These are phyloP conservation scores for Caenorhabditis sp. DNA, from an alignment of 2,888 invertebrate genomes.

Conservation along the genomic window DNA sequence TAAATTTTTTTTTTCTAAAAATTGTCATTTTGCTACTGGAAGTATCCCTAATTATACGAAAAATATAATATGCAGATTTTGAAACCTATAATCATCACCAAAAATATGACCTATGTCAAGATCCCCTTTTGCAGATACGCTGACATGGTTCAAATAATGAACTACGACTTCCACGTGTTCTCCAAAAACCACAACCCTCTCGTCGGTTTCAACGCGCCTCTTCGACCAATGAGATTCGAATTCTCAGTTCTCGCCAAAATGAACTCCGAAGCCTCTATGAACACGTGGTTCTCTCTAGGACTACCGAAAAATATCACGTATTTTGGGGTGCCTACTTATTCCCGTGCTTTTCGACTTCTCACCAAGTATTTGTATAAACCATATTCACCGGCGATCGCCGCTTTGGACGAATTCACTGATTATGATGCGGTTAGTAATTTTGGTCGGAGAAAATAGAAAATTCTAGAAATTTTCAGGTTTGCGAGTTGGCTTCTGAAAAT, in stretches of 20 bases:
- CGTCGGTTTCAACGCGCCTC: conserved; percentile 85
- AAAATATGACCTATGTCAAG: no score
- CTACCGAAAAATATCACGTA: conserved; percentile 82
- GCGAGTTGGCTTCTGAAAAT: neutral
- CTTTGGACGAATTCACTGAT: conserved; percentile 2
- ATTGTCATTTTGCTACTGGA: no score
- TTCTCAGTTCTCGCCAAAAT: conserved; percentile 51
- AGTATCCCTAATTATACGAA: no score
- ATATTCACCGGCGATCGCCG: conserved; percentile 42
- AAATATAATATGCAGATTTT: no score
- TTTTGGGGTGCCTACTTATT: conserved; percentile 87
- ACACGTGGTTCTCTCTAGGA: conserved; percentile 82
- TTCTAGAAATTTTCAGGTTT: conserved; percentile 7
- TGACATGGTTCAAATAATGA: conserved; percentile 89
- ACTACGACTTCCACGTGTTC: conserved; percentile 87
- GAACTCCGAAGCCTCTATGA: conserved; percentile 78
- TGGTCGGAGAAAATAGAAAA: no score
- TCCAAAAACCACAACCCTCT: conserved; percentile 78
- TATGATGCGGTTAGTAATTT: neutral
- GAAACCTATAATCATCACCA: no score
- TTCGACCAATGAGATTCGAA: conserved; percentile 75
- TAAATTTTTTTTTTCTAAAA: no score
- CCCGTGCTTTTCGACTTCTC: conserved; percentile 77
- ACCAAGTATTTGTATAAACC: conserved; percentile 69
- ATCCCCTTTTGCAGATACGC: conserved; percentile 78